Evolutionary conservation across 2,888 invertebrate genomes (phyloP), one percentile per base, ranked within the genome.

Genomic region (Drosophila kuntzei): DNA sequence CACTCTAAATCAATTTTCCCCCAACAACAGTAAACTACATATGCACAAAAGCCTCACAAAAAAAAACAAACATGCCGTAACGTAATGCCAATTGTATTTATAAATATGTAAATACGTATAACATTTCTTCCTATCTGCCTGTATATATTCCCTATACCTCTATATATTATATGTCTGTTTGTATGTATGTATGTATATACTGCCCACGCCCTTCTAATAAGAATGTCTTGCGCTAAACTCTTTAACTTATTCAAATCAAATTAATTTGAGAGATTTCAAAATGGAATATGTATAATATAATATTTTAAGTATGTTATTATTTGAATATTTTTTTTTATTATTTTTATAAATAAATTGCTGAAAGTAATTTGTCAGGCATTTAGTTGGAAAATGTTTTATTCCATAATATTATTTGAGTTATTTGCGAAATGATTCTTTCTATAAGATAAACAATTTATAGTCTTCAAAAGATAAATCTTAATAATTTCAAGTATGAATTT

Each of bases 41-140:
- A 83, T 84, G 75, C 79, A 70, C 61, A 87, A 65, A 68, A 64
- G 49, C 55, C 72, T 62, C 60, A 58, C 41, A 47, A 27, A 47
- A 29, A 14, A 3, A 44, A 46, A 25, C 12, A 37, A 16, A 53
- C 18, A 29, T 9, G 37, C 50, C 50, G 37, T 41, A 37, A 47
- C 41, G 16, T 59, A 44, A 61, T 55, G 55, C 47, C 62, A 58
- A 44, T 63, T 63, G 51, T 60, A 47, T 46, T 41, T 47, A 53
- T 54, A n/a, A n/a, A n/a, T n/a, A 54, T 76, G 27, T 71, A 66
- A 61, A 71, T 82, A 81, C 51, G 22, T 72, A 63, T 66, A 77
- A 20, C 58, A 16, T 12, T 57, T 36, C 20, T 46, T 6, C 34
- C 11, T 74, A 22, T 62, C 36, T 63, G 53, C 55, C 41, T 54